Evolutionary conservation across 2,888 invertebrate genomes (phyloP).

Genomic region (Orchesellides sinensis): DNA sequence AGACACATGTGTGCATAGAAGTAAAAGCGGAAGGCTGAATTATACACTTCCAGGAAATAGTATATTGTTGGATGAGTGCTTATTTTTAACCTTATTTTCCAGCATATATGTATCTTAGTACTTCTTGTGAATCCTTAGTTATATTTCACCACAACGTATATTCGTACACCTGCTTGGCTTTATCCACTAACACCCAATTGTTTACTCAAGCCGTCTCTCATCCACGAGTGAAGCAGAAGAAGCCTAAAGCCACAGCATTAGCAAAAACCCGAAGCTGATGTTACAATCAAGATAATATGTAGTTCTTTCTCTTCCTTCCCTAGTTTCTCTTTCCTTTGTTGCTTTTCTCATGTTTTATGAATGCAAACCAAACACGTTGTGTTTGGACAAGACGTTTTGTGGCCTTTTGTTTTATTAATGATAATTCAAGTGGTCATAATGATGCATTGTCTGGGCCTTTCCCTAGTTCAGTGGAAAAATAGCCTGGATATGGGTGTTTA

Average conservation of each 20-base stretch:
- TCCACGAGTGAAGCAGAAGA: neutral
- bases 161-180: neutral
- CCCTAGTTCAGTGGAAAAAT: neutral
- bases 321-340: conserved; percentile 6
- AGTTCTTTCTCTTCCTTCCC: neutral
- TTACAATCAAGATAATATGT: neutral
- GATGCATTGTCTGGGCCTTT: conserved; percentile 38
- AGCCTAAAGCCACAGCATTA: neutral
- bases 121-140: too few relatives aligned
- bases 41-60: too few relatives aligned
- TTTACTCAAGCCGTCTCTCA: neutral
- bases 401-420: conserved; percentile 53
- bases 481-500: neutral
- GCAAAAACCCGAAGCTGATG: neutral
- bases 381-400: conserved; percentile 33
- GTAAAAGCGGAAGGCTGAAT: too few relatives aligned
- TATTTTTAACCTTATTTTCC: too few relatives aligned
- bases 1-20: too few relatives aligned
- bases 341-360: conserved; percentile 42
- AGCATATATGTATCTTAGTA: too few relatives aligned
- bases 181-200: neutral
- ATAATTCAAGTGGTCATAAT: conserved; percentile 58
- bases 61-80: too few relatives aligned
- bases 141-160: too few relatives aligned
- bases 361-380: conserved; percentile 32